Evolutionary conservation across 2,797 vertebrate genomes (phyloP).

Genomic region (Epinephelus coioides): DNA sequence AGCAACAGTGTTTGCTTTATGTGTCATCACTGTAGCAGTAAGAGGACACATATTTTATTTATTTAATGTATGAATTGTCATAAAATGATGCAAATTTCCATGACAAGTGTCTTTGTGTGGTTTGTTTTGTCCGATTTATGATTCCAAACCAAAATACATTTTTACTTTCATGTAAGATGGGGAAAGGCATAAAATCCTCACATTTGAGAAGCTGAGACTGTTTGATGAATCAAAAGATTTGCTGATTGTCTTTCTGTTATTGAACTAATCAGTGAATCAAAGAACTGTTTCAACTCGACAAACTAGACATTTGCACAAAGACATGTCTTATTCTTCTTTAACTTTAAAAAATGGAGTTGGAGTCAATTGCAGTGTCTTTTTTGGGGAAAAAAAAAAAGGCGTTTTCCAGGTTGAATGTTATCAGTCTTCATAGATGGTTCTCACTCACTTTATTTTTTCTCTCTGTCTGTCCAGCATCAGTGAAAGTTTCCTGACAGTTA

Average conservation of each 20-base stretch:
- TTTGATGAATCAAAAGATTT: not conserved
- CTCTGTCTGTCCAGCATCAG: constrained; percentile 89
- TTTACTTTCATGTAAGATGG: not conserved
- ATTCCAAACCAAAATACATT: not conserved
- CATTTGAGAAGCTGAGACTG: not conserved
- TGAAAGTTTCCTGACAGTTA: constrained; percentile 99
- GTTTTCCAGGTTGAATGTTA: not conserved
- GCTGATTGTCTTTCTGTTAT: not conserved
- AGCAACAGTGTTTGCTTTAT: not conserved
- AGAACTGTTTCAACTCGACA: not conserved
- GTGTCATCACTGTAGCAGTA: not conserved
- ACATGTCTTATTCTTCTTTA: not conserved
- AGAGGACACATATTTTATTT: not conserved
- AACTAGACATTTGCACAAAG: not conserved
- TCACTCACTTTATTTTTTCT: not conserved
- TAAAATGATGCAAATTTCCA: not conserved
- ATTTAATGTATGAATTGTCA: not conserved
- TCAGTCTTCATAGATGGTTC: not conserved
- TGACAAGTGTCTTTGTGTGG: not conserved
- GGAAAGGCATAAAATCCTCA: not conserved
- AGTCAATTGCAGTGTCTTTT: not conserved
- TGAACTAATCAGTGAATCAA: not conserved
- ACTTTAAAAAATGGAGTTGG: not conserved
- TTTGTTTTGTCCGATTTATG: not conserved
- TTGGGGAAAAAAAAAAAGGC: not conserved